Evolutionary conservation across 2,888 invertebrate genomes (phyloP).

Genomic region (Unio pictorum): DNA sequence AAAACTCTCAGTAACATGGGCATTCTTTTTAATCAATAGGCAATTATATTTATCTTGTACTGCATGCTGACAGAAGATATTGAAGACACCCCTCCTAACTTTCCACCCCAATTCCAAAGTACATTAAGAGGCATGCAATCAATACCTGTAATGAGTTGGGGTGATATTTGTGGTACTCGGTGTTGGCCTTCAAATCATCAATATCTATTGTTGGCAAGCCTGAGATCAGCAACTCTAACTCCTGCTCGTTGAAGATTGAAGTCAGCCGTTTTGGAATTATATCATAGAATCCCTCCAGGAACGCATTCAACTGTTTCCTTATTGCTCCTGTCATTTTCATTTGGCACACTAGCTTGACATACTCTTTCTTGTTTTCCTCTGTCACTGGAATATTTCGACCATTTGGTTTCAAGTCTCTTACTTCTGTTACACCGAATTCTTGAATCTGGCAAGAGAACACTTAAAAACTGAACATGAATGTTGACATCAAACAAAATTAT

Average conservation of each 20-base stretch:
- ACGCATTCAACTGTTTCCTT: conserved; percentile 74
- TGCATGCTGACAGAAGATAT: too few species aligned
- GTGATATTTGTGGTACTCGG: conserved; percentile 92
- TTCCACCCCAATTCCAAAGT: not conserved
- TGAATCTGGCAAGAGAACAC: conserved; percentile 75
- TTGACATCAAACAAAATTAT: not conserved
- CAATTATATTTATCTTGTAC: too few species aligned
- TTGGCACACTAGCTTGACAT: conserved; percentile 89
- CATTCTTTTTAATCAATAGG: too few species aligned
- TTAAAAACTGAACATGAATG: not conserved
- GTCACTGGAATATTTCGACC: conserved; percentile 86
- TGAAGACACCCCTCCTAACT: too few species aligned
- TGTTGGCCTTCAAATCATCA: conserved; percentile 89
- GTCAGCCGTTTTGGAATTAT: conserved; percentile 92
- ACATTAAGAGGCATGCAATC: not conserved
- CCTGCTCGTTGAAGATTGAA: conserved; percentile 93
- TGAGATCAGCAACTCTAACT: conserved; percentile 88
- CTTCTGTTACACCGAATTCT: conserved; percentile 91
- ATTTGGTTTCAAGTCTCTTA: conserved; percentile 85
- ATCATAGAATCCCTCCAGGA: conserved; percentile 83
- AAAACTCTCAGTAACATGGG: too few species aligned
- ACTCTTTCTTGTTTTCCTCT: conserved; percentile 91
- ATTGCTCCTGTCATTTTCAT: conserved; percentile 95
- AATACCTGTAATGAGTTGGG: conserved; percentile 86
- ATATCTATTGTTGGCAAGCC: conserved; percentile 92